Evolutionary conservation across 2,888 invertebrate species (phyloP).

Genomic region (Melinaea marsaeus): DNA sequence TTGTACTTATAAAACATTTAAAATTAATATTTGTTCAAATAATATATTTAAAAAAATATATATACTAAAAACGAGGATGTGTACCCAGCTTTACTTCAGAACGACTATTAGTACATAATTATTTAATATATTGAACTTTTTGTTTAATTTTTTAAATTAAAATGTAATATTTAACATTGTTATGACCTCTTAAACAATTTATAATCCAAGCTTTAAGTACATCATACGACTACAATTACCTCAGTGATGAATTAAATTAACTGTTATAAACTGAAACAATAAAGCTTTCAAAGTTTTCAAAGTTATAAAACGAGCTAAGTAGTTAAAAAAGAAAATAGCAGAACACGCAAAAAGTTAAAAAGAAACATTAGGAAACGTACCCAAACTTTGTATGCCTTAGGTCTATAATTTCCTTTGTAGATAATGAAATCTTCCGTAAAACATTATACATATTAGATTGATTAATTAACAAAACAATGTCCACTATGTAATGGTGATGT

Average conservation of each 20-base stretch:
- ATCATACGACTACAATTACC: background rate
- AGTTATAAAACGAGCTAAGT: background rate
- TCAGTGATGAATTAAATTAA: background rate
- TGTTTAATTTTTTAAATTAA: too few relatives aligned
- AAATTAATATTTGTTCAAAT: too few relatives aligned
- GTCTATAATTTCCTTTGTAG: constrained; percentile 52
- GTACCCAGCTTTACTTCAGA: too few relatives aligned
- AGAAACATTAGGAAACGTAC: constrained; percentile 42
- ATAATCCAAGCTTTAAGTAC: background rate
- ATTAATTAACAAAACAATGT: constrained; percentile 45
- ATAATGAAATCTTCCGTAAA: constrained; percentile 45
- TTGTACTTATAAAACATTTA: too few relatives aligned
- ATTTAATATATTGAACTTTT: too few relatives aligned
- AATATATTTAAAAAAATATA: too few relatives aligned
- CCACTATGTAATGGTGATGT: constrained; percentile 65
- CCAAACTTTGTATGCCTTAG: constrained; percentile 46
- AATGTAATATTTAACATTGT: too few relatives aligned
- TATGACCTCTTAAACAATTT: too few relatives aligned
- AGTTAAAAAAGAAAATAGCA: constrained; percentile 30
- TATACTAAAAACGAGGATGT: too few relatives aligned
- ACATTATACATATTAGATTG: constrained; percentile 42
- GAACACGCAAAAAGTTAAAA: constrained; percentile 41
- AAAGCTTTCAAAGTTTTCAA: background rate
- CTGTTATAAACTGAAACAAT: constrained; percentile 1
- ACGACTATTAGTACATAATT: too few relatives aligned